phyloP scores from a whole-genome alignment of 92 coral and sea anemone genomes.

The Meandrina meandrites region DNA sequence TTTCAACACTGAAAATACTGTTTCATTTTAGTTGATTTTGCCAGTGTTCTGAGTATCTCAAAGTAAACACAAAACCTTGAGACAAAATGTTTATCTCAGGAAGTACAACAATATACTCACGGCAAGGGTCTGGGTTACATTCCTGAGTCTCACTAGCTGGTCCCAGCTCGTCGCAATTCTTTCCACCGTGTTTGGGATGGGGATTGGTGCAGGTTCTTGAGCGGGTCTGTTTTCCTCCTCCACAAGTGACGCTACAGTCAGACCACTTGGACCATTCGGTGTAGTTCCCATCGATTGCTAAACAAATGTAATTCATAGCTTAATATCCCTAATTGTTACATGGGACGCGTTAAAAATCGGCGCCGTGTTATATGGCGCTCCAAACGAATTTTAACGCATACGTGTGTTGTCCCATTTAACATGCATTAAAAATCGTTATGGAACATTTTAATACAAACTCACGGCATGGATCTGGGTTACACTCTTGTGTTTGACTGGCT shows the following conservation, averaged over 20 bases:
- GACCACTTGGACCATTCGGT: constrained; percentile 21
- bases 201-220: constrained; percentile 22
- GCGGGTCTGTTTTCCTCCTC: not conserved
- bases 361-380: too few relatives aligned
- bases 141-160: not conserved
- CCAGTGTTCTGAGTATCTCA: too few relatives aligned
- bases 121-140: constrained; percentile 26
- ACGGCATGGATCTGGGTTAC: not conserved
- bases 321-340: too few relatives aligned
- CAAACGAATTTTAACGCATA: too few relatives aligned
- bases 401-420: too few relatives aligned
- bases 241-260: constrained; percentile 21
- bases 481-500: not conserved
- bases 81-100: too few relatives aligned
- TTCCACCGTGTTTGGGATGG: constrained; percentile 9
- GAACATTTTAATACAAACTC: not conserved
- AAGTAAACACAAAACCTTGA: too few relatives aligned
- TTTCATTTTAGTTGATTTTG: too few relatives aligned
- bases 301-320: not conserved
- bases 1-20: too few relatives aligned
- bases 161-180: constrained; percentile 19
- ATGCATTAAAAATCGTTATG: too few relatives aligned
- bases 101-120: too few relatives aligned
- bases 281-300: constrained; percentile 3
- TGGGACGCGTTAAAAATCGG: too few relatives aligned